Base-by-base conservation (phyloP, 1,140 invertebrate species). In the Acromyrmex charruanus region DNA sequence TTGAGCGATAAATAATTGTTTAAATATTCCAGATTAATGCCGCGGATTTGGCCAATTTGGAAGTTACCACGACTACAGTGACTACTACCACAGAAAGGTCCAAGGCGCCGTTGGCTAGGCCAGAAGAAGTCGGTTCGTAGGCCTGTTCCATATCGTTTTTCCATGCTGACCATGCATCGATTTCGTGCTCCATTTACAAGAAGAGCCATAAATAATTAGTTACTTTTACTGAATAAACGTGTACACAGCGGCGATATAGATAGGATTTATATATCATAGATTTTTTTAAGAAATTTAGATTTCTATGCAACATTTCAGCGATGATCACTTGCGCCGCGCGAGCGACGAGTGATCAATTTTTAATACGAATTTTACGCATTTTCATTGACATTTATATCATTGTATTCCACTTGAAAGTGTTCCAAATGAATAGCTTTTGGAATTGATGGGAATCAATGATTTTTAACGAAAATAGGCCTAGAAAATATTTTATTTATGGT, bases 41-140 rank as follows among this genome's bases (percentile, higher is more conserved):
- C 39, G 93, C 94, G 21, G 95, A 95, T 88, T 91, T 95, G 86
- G 94, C 93, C 49, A 95, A 95, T 68, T 89, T 95, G 77, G 94
- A 95, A 80, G 93, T 95, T 7, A 94, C 94, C 53, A 95, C 94
- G 35, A 95, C 94, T n/a, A 95, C 94, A n/a, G 94, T 95, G 10
- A 84, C 77, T 4, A 81, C 77, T 55, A 95, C 94, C 59, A 95
- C 94, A 10, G 95, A 95, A 91, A 95, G 94, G 61, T 94, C 95
- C 1, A 95, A 95, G 88, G 94, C 94, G 59, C 94, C 95, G 35
- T 91, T 95, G 84, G 93, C 94, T 35, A 94, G 94, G 92, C 93
- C 95, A 65, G 95, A 95, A 87, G 94, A 95, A 88, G 94, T 95
- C 58, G 93, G 93, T 71, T 95, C 95, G 87, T 95, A 95, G 89